Evolutionary conservation across 2,888 invertebrate genomes (phyloP).

Genomic region (Pollenia amentaria): DNA sequence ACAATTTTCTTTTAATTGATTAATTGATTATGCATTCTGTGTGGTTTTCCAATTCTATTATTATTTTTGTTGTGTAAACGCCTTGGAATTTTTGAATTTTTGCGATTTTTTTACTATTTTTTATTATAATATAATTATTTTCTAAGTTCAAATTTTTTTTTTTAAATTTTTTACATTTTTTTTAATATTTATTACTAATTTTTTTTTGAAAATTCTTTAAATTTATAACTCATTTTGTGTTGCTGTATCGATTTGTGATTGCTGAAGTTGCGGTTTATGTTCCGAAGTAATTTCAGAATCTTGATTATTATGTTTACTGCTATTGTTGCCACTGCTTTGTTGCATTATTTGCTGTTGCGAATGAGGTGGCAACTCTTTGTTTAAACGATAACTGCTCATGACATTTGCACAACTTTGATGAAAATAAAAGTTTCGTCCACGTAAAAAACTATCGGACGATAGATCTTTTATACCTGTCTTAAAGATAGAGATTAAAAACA

Average conservation of each 20-base stretch:
- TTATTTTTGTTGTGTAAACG: constrained; percentile 1
- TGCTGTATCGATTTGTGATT: constrained; percentile 60
- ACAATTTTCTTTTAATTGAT: constrained; percentile 42
- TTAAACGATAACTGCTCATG: constrained; percentile 83
- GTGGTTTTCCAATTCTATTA: neutral
- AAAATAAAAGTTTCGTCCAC: constrained; percentile 83
- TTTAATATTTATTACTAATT: neutral
- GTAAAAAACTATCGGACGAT: constrained; percentile 83
- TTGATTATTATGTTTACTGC: constrained; percentile 68
- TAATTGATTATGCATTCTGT: neutral
- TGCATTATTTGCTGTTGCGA: constrained; percentile 79
- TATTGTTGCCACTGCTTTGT: constrained; percentile 70
- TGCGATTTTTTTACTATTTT: constrained; percentile 19
- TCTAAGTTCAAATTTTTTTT: constrained; percentile 45
- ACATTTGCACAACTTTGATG: constrained; percentile 84
- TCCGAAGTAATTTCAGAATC: constrained; percentile 64
- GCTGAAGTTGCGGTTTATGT: constrained; percentile 61
- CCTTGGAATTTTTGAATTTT: neutral
- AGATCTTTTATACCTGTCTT: constrained; percentile 85
- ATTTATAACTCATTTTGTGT: constrained; percentile 68
- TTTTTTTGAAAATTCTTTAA: constrained; percentile 50
- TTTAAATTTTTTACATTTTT: constrained; percentile 46
- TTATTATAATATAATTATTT: constrained; percentile 37
- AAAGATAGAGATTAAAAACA: constrained; percentile 63
- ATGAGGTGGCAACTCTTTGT: constrained; percentile 82